Base-by-base conservation (phyloP, 2,888 invertebrate genomes). In the Noctua fimbriata region DNA sequence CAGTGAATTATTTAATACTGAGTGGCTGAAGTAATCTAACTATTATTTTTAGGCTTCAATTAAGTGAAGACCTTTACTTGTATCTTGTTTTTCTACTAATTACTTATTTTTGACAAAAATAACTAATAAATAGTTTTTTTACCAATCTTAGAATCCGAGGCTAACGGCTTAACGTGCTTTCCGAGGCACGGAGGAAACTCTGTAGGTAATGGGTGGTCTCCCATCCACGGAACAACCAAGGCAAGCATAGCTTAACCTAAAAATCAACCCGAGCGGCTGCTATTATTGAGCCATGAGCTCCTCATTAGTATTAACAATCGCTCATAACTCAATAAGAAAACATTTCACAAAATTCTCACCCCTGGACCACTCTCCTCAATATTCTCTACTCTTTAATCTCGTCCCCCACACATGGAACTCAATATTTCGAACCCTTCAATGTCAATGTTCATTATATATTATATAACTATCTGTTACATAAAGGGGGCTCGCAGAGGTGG, bases 361-460 rank as follows among this genome's bases (percentile, higher is more conserved):
- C 24, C 49, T 63, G 63, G n/a, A 70, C 71, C 60, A 58, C 1
- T 78, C 74, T 77, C 32, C 60, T 47, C 28, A 47, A 70, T 69
- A 85, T 78, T 52, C n/a, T 72, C 41, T 32, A 65, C 77, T 83
- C 85, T 83, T 32, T 71, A 82, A 71, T 79, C 76, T 24, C 24
- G 49, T 18, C 18, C 63, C 73, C 44, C 69, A 74, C 71, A 72
- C 75, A 3, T 21, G 7, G 7, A 71, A 69, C 60, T 67, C 65
- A 78, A 78, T 76, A 84, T 79, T 73, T 24, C 44, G 83, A 73
- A 69, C 86, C 83, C 85, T 88, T 88, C 88, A 87, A 88, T 86
- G 86, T 83, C 85, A 85, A 82, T 85, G 79, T 78, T 79, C 86
- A 79, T 79, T 77, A 76, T 77, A 55, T 76, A 70, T 73, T 77